phyloP scores from a whole-genome alignment of 2,113 vertebrate species.

The Bufo gargarizans region DNA sequence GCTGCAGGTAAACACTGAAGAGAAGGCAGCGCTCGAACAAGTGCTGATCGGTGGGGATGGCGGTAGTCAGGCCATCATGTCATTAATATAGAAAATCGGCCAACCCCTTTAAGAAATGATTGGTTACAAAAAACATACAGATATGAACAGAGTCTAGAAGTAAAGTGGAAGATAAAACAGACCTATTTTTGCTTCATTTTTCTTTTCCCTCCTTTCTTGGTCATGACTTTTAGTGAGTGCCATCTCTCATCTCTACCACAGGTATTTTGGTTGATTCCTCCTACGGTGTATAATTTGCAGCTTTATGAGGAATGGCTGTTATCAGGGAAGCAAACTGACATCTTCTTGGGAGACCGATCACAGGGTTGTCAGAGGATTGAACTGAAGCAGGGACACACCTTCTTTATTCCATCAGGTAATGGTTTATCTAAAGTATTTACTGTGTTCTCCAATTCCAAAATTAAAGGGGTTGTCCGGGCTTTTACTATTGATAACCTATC shows the following conservation, averaged over 20 bases:
- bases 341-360: slow-evolving; percentile 93
- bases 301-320: slow-evolving; percentile 98
- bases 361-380: slow-evolving; percentile 95
- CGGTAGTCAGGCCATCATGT: too few relatives aligned
- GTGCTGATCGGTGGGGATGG: too few relatives aligned
- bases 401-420: slow-evolving; percentile 96
- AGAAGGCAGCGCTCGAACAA: too few relatives aligned
- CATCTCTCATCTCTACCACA: slow-evolving; percentile 67
- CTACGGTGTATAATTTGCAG: slow-evolving; percentile 88
- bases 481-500: too few relatives aligned
- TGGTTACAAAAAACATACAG: too few relatives aligned
- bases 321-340: slow-evolving; percentile 94
- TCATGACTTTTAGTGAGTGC: slow-evolving; percentile 43
- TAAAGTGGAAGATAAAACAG: neutral
- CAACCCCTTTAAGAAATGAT: too few relatives aligned
- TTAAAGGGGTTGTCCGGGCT: too few relatives aligned
- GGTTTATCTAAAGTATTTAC: neutral
- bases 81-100: too few relatives aligned
- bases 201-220: slow-evolving; percentile 21
- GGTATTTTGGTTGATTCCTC: slow-evolving; percentile 98
- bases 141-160: too few relatives aligned
- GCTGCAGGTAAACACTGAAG: too few relatives aligned
- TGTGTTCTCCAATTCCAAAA: neutral
- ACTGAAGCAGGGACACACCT: slow-evolving; percentile 91
- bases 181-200: neutral